A percentile compares a stretch with the other conserved stretches of the same genome.
These are phyloP conservation scores for Agrochola circellaris DNA, from an alignment of 2,888 invertebrate species.

Conservation along the genomic window DNA sequence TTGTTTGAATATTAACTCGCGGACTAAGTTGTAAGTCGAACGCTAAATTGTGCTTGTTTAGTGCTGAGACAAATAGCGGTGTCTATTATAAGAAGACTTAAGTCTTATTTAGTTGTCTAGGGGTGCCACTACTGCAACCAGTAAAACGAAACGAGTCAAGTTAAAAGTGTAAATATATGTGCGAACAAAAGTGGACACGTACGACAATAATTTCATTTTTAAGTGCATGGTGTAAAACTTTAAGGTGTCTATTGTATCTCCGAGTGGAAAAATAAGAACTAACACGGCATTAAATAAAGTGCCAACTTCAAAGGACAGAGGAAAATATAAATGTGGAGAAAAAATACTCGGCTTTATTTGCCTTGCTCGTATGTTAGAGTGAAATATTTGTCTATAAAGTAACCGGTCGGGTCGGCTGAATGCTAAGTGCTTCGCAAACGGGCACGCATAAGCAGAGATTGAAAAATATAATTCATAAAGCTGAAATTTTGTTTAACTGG, in stretches of 20 bases:
- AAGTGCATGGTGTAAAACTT: conserved; percentile 32
- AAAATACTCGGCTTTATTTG: conserved; percentile 75
- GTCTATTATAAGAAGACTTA: conserved; percentile 51
- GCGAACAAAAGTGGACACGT: conserved; percentile 42
- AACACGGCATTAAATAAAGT: conserved; percentile 72
- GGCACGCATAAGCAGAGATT: conserved; percentile 73
- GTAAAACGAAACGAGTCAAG: conserved; percentile 33
- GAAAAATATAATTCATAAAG: conserved; percentile 69
- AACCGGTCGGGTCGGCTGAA: conserved; percentile 76
- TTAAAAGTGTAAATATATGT: conserved; percentile 20
- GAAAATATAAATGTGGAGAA: conserved; percentile 72
- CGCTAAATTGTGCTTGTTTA: conserved; percentile 56
- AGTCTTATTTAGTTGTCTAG: conserved; percentile 46
- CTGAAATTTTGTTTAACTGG: conserved; percentile 56
- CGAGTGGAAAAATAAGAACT: conserved; percentile 60
- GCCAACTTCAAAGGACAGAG: conserved; percentile 73
- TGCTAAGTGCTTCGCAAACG: conserved; percentile 80
- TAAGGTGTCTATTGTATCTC: conserved; percentile 47
- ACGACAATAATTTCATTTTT: conserved; percentile 31
- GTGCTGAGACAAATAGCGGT: conserved; percentile 56
- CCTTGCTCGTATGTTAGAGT: conserved; percentile 76
- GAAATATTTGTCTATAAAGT: conserved; percentile 84
- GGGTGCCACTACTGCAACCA: conserved; percentile 25
- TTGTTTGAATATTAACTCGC: conserved; percentile 60
- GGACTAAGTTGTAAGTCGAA: conserved; percentile 62